phyloP scores from a whole-genome alignment of 2,113 vertebrate genomes.

The Abramis brama region DNA sequence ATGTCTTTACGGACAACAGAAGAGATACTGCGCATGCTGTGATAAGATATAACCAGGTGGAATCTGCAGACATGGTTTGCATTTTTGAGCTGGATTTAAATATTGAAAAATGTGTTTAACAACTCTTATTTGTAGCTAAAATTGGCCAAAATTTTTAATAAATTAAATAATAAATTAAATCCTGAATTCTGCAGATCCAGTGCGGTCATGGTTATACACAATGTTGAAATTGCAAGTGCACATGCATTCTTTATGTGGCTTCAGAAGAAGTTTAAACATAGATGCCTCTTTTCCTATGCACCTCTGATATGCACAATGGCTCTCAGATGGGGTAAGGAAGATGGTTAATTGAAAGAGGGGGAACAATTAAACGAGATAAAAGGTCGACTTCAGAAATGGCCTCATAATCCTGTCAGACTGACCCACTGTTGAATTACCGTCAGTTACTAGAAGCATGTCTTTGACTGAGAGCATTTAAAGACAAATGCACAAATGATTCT shows the following conservation, averaged over 20 bases:
- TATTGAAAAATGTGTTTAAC: neutral
- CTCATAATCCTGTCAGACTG: slow-evolving; percentile 26
- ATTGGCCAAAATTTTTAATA: neutral
- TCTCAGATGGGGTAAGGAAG: neutral
- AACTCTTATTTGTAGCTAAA: neutral
- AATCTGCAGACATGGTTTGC: neutral
- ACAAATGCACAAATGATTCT: neutral
- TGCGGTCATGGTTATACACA: neutral
- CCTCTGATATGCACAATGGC: neutral
- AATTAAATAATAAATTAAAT: neutral
- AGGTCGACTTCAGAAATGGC: neutral
- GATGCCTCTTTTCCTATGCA: neutral
- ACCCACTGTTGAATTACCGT: slow-evolving; percentile 2
- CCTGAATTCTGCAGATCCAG: neutral
- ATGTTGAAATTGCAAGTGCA: too few relatives aligned
- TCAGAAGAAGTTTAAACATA: neutral
- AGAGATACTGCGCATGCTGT: neutral
- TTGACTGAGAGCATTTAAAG: neutral
- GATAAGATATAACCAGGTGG: neutral
- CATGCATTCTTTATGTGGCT: neutral
- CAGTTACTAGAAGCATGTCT: neutral
- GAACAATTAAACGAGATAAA: neutral
- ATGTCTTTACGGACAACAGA: slow-evolving; percentile 15
- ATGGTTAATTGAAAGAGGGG: slow-evolving; percentile 14
- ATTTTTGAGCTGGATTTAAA: neutral